A percentile compares a stretch with the other conserved stretches of the same genome.
These are phyloP conservation scores for Nasalis larvatus DNA, from an alignment of 2,113 vertebrate genomes.

Conservation along the genomic window DNA sequence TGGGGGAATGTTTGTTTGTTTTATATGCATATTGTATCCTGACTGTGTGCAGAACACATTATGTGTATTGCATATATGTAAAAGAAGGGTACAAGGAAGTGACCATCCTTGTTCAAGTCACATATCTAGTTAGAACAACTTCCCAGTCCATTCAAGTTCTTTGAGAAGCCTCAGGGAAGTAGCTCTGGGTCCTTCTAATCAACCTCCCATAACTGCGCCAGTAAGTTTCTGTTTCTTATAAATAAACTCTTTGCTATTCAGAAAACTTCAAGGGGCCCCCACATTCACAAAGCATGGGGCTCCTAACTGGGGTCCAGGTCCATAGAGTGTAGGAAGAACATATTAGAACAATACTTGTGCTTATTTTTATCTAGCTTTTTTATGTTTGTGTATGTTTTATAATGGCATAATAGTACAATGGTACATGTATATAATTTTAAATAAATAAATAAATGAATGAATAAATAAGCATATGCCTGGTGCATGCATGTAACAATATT, in stretches of 20 bases:
- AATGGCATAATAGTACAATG: conserved; percentile 76
- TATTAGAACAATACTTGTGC: conserved; percentile 56
- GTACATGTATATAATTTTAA: conserved; percentile 76
- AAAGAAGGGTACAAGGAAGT: conserved; percentile 35
- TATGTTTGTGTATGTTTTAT: conserved; percentile 77
- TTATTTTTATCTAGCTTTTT: conserved; percentile 78
- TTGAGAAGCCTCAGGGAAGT: conserved; percentile 51
- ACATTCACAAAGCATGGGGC: conserved; percentile 22
- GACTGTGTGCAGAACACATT: conserved; percentile 54
- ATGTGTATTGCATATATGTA: conserved; percentile 40
- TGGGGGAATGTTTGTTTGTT: conserved; percentile 64
- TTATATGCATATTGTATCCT: conserved; percentile 64
- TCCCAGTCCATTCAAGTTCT: conserved; percentile 46
- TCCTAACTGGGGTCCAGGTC: conserved; percentile 20
- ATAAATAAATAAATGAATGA: conserved; percentile 67
- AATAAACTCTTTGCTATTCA: conserved; percentile 50
- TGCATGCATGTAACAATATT: conserved; percentile 56
- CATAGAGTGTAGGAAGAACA: conserved; percentile 52
- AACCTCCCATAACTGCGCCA: conserved; percentile 40
- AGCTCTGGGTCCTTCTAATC: conserved; percentile 57
- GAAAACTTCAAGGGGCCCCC: conserved; percentile 37
- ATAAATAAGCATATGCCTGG: conserved; percentile 68
- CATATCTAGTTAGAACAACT: conserved; percentile 32
- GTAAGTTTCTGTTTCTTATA: conserved; percentile 67
- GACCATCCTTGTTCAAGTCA: conserved; percentile 36